Evolutionary conservation across 2,888 invertebrate species (phyloP).

Genomic region (Heliconius hortense): DNA sequence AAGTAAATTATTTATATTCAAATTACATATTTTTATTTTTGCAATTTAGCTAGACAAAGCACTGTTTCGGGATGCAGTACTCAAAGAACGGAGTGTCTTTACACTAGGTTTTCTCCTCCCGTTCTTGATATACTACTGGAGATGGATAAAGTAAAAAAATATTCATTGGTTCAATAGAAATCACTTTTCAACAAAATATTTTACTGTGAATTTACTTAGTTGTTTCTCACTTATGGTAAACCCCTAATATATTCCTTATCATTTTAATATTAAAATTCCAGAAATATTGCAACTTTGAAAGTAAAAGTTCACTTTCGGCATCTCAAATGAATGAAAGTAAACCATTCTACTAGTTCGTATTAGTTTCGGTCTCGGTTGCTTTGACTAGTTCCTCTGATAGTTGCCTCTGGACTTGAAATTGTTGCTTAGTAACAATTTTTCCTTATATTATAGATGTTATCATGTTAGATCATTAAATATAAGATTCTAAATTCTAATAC

Average conservation of each 20-base stretch:
- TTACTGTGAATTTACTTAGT: not conserved
- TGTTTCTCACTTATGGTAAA: not conserved
- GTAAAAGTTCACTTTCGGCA: conserved; percentile 78
- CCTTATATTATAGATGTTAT: not conserved
- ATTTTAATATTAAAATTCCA: conserved; percentile 21
- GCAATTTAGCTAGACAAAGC: too few relatives aligned
- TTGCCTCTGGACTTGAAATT: conserved; percentile 23
- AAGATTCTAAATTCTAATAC: not conserved
- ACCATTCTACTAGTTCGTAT: conserved; percentile 64
- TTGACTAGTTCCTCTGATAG: conserved; percentile 39
- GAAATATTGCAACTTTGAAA: conserved; percentile 53
- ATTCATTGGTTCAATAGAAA: too few relatives aligned
- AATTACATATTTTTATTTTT: too few relatives aligned
- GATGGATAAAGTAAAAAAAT: too few relatives aligned
- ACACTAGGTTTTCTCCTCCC: not conserved
- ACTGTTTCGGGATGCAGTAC: too few relatives aligned
- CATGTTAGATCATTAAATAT: not conserved
- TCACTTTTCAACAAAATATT: not conserved
- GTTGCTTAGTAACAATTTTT: conserved; percentile 6
- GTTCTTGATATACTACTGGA: too few relatives aligned
- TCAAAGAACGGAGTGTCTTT: not conserved
- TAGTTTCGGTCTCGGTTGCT: conserved; percentile 71
- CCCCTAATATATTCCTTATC: conserved; percentile 1
- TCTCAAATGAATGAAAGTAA: conserved; percentile 75
- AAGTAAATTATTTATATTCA: too few relatives aligned